Base-by-base conservation (phyloP, 2,797 vertebrate species). In the Simalia tracyae region DNA sequence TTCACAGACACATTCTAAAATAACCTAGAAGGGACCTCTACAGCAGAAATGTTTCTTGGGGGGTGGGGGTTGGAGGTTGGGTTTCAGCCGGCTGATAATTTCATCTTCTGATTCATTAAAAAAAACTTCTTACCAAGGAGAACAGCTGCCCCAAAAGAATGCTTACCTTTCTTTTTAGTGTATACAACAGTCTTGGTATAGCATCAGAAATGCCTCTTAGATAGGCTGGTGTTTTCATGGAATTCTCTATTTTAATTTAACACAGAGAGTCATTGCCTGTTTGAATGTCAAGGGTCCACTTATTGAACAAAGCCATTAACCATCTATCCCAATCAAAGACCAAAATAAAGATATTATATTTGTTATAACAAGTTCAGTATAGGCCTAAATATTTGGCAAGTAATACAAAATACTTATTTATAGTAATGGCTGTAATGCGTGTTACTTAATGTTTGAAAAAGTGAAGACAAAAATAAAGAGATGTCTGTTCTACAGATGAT, bases 351-450 rank as follows among this genome's bases (percentile, higher is more conserved):
- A 72, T 72, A 36, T 14, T 17, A 14, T 72, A 72, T 72, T 36
- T 36, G 2, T 15, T 31, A 72, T 31, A 72, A 72, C 66, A 72
- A 5, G 17, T 31, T 31, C 66, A 72, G n/a, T n/a, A 72, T 72
- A 72, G n/a, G 66, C 14, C 72, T 95, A 59, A 59, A 93, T 93
- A 94, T 95, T 95, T 94, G 91, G 94, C 93, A 87, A 31, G 17
- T 26, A 93, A 81, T 89, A 15, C 93, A 95, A 2, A n/a, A 87
- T 94, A 57, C 50, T 56, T 90, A 64, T 94, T 54, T 59, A 84
- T 36, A 1, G 0, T 76, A 91, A 26, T 94, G 63, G 66, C 93
- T 36, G n/a, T 94, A 94, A 86, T 90, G 5, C 50, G 91, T 92
- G 91, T 89, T 0, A 14, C 81, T 50, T 24, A 84, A 12, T 91